Conservation (phyloP, 2,797 vertebrate genomes). For the Channa striata region DNA sequence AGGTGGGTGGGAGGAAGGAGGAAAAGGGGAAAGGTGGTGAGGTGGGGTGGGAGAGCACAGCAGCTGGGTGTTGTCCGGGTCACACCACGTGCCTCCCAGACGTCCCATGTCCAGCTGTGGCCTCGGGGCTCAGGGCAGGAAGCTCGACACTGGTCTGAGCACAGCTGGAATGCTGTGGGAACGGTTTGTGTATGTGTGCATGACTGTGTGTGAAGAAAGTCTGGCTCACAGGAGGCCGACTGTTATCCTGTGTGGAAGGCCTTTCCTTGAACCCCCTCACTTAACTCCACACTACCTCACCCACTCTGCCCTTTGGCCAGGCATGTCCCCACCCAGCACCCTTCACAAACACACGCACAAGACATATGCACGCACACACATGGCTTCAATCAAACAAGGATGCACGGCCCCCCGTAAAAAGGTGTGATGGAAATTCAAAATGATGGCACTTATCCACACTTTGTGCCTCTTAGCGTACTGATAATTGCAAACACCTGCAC, state of each 20-base stretch:
- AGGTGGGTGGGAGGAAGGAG: slow-evolving; percentile 20
- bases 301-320: slow-evolving; percentile 75
- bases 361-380: slow-evolving; percentile 67
- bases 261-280: slow-evolving; percentile 60
- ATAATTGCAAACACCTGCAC: slow-evolving; percentile 89
- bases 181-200: slow-evolving; percentile 47
- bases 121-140: slow-evolving; percentile 79
- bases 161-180: slow-evolving; percentile 79
- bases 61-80: slow-evolving; percentile 80
- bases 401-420: slow-evolving; percentile 80
- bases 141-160: slow-evolving; percentile 72
- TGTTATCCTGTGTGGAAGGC: slow-evolving; percentile 68
- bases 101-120: slow-evolving; percentile 83
- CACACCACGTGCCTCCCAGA: slow-evolving; percentile 81
- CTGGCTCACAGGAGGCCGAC: slow-evolving; percentile 66
- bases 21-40: slow-evolving; percentile 17
- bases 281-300: slow-evolving; percentile 68
- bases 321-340: slow-evolving; percentile 67
- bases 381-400: slow-evolving; percentile 81
- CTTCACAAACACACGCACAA: slow-evolving; percentile 42
- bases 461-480: slow-evolving; percentile 87
- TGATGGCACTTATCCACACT: slow-evolving; percentile 88
- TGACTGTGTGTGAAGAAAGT: slow-evolving; percentile 42
- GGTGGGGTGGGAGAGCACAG: slow-evolving; percentile 56
- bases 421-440: slow-evolving; percentile 89